A percentile compares a stretch with the other conserved stretches of the same genome.
Evolutionary conservation across 1,140 invertebrate species (phyloP).

Genomic region (Drosophila cardini): DNA sequence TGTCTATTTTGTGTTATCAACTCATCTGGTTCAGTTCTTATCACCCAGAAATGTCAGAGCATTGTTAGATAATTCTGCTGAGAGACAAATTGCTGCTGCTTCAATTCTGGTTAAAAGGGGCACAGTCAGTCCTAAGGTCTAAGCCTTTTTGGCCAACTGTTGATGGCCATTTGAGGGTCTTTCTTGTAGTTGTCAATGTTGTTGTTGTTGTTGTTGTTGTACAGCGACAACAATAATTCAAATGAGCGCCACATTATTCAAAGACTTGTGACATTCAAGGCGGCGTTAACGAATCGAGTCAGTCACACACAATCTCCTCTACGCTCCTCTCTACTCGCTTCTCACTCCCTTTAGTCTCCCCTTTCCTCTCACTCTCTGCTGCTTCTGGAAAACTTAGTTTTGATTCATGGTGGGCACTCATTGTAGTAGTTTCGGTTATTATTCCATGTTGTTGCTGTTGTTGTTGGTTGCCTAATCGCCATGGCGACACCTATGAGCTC

Average conservation of each 20-base stretch:
- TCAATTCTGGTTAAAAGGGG: constrained; percentile 42
- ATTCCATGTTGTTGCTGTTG: constrained; percentile 11
- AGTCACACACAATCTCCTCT: constrained; percentile 17
- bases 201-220: constrained; percentile 24
- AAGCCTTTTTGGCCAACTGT: constrained; percentile 55
- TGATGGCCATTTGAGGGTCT: constrained; percentile 32
- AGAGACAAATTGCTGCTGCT: constrained; percentile 44
- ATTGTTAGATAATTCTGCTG: constrained; percentile 25
- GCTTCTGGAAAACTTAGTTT: constrained; percentile 55
- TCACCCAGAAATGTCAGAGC: neutral
- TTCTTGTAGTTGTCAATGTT: constrained; percentile 30
- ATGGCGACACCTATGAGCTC: constrained; percentile 76
- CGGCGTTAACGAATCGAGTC: constrained; percentile 66
- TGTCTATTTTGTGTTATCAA: constrained; percentile 4
- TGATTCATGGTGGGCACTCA: constrained; percentile 70
- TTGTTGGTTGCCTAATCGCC: constrained; percentile 66
- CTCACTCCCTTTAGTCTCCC: neutral
- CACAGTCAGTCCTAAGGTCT: neutral
- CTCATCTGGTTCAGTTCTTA: constrained; percentile 27
- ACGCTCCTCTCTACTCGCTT: neutral
- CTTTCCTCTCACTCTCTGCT: neutral
- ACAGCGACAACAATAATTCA: constrained; percentile 76
- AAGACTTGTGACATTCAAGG: constrained; percentile 61
- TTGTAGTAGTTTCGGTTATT: constrained; percentile 25
- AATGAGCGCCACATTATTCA: constrained; percentile 77